Evolutionary conservation across 2,113 vertebrate genomes (phyloP), one percentile per base, ranked within the genome.

Genomic region (Okapia johnstoni): DNA sequence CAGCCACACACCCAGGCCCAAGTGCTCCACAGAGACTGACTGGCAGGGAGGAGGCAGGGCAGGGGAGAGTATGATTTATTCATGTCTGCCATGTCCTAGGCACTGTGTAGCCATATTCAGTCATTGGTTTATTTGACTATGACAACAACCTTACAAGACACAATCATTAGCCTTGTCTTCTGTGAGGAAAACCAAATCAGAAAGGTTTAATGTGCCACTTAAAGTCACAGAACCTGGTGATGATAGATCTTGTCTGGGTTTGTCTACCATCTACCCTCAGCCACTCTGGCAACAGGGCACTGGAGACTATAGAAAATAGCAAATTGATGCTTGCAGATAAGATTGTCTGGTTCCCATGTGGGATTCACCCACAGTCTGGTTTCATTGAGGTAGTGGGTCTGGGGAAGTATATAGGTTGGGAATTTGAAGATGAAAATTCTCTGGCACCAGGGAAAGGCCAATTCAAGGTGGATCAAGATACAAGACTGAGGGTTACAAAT

Each of bases 41-140:
- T 84, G 25, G n/a, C 21, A 94, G 12, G 9, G 17, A 58, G 15
- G 23, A 0, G 0, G 70, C 8, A 13, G 77, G 76, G 10, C 52
- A 83, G 52, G 80, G 60, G 95, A 80, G 48, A 81, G 73, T 30
- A 1, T 40, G 7, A 0, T 0, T 21, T 14, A 28, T 1, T 33
- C 33, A 19, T 14, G 28, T 17, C 15, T 7, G 2, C 1, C 3
- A 54, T 55, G 25, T 91, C 15, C 26, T 46, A 58, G 25, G 36
- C 60, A 70, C 52, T 52, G 52, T n/a, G 19, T 3, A 33, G 30
- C n/a, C 30, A 4, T 0, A 0, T 88, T 10, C 61, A 28, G 8
- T 28, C 13, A 15, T 30, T 84, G 86, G 40, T 0, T 0, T 1
- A 0, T 79, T 92, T 60, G 50, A 48, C 48, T 54, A 14, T 85